Percentiles rank a stretch among this genome's conserved stretches.
Conservation (phyloP, 2,113 vertebrate genomes). For the Naja naja region DNA sequence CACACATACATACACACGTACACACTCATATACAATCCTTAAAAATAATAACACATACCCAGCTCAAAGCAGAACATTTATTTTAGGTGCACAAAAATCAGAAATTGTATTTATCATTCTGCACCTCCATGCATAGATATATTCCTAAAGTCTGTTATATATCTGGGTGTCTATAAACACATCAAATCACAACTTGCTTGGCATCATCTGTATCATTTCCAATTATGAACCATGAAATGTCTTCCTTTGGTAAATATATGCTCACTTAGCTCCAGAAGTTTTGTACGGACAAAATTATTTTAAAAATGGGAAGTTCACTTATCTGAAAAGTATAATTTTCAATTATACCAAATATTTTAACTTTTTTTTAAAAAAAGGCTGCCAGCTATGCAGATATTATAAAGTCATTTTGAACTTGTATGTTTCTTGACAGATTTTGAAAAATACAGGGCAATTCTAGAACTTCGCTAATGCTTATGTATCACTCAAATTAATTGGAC, state of each 20-base stretch:
- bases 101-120: conserved; percentile 60
- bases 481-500: background rate
- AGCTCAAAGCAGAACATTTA: conserved; percentile 50
- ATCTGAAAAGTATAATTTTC: conserved; percentile 63
- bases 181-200: conserved; percentile 67
- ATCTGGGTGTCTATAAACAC: conserved; percentile 59
- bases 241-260: conserved; percentile 75
- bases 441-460: conserved; percentile 35
- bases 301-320: conserved; percentile 59
- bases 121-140: conserved; percentile 66
- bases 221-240: conserved; percentile 55
- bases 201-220: conserved; percentile 63
- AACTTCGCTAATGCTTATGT: background rate
- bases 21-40: conserved; percentile 28
- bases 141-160: conserved; percentile 55
- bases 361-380: conserved; percentile 54
- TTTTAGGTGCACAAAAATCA: conserved; percentile 58
- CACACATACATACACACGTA: conserved; percentile 15
- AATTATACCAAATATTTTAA: conserved; percentile 68
- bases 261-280: conserved; percentile 59
- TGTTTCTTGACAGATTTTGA: conserved; percentile 67
- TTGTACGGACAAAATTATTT: conserved; percentile 44
- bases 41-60: conserved; percentile 41
- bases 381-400: conserved; percentile 56
- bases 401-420: conserved; percentile 64